Conservation (phyloP, 2,888 invertebrate genomes). For the Agrotis clavis region DNA sequence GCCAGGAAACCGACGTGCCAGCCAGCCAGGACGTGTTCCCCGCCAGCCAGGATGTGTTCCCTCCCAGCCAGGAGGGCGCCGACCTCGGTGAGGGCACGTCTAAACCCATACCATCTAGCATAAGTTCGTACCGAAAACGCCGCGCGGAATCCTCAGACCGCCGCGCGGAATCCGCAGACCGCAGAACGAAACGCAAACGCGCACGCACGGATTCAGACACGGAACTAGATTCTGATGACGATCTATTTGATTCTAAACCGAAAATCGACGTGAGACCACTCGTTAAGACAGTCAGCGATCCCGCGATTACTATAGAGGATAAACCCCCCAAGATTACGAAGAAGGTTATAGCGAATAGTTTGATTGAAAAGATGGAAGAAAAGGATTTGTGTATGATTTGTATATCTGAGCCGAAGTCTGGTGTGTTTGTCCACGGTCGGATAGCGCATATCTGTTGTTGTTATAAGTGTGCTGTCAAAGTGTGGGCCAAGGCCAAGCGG, state of each 20-base stretch:
- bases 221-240: constrained; percentile 69
- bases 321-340: constrained; percentile 68
- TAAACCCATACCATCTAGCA: constrained; percentile 17
- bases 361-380: constrained; percentile 75
- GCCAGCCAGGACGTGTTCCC: constrained; percentile 64
- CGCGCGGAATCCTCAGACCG: constrained; percentile 77
- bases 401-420: constrained; percentile 92
- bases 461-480: constrained; percentile 93
- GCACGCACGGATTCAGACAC: constrained; percentile 66
- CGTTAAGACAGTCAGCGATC: constrained; percentile 86
- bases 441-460: constrained; percentile 93
- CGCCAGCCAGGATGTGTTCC: constrained; percentile 52
- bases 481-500: constrained; percentile 92
- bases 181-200: constrained; percentile 74
- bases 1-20: constrained; percentile 21
- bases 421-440: constrained; percentile 93
- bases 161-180: constrained; percentile 76
- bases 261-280: constrained; percentile 73
- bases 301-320: constrained; percentile 78
- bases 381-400: constrained; percentile 92
- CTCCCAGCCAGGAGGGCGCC: constrained; percentile 48
- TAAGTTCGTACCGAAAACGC: constrained; percentile 67
- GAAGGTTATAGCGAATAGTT: constrained; percentile 72
- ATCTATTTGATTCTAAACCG: constrained; percentile 32
- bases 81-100: constrained; percentile 60